Percentiles rank a stretch among this genome's conserved stretches.
phyloP scores from a whole-genome alignment of 2,888 invertebrate genomes.

The Agriopis marginaria region DNA sequence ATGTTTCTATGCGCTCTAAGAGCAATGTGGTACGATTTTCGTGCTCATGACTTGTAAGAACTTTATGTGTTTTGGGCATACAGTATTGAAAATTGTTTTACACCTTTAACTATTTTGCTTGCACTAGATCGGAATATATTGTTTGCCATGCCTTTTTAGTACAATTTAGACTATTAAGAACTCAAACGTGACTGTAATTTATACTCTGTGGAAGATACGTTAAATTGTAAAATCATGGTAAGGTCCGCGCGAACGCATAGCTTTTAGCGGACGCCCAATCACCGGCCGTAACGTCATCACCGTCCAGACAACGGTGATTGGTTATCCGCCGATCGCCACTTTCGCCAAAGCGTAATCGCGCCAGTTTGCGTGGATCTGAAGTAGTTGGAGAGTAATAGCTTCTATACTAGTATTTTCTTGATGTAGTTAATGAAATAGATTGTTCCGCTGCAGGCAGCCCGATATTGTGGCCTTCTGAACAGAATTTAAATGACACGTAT shows the following conservation, averaged over 20 bases:
- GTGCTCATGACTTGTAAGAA: background rate
- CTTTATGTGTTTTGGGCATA: background rate
- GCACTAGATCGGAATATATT: background rate
- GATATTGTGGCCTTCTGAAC: slow-evolving; percentile 37
- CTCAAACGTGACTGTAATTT: slow-evolving; percentile 3
- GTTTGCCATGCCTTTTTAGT: slow-evolving; percentile 14
- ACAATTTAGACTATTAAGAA: slow-evolving; percentile 16
- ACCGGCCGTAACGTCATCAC: slow-evolving; percentile 1
- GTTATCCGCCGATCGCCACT: background rate
- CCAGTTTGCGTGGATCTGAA: background rate
- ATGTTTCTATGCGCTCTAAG: too few species aligned
- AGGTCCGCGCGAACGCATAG: background rate
- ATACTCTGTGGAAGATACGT: background rate
- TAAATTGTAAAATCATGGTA: background rate
- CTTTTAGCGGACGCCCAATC: background rate
- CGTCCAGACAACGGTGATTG: background rate
- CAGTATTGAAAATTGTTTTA: too few species aligned
- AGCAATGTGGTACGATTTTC: background rate
- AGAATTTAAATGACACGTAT: slow-evolving; percentile 34
- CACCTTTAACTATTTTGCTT: background rate
- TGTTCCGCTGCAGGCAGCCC: slow-evolving; percentile 29
- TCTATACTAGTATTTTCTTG: slow-evolving; percentile 15
- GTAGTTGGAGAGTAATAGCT: background rate
- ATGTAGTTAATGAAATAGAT: slow-evolving; percentile 17
- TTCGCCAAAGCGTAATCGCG: background rate